These are phyloP conservation scores for Crotalus tigris DNA, from an alignment of 2,113 vertebrate genomes.

Conservation along the genomic window DNA sequence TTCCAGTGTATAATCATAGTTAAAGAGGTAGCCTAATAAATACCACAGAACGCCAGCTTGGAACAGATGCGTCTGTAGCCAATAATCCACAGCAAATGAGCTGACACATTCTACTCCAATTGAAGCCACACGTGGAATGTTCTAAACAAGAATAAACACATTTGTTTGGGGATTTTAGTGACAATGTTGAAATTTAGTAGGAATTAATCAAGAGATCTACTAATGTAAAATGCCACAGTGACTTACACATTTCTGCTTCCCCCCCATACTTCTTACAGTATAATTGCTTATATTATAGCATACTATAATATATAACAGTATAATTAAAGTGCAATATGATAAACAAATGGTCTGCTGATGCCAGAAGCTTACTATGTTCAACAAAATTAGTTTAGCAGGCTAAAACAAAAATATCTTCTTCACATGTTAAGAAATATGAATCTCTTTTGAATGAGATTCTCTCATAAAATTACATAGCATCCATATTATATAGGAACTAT, in stretches of 20 bases:
- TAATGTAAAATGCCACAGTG: background rate
- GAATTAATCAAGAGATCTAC: background rate
- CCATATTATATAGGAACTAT: background rate
- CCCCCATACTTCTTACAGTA: background rate
- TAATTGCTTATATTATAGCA: background rate
- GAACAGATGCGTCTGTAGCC: constrained; percentile 93
- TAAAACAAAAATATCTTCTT: background rate
- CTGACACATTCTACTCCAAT: constrained; percentile 91
- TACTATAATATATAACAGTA: background rate
- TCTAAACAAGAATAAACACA: constrained; percentile 27
- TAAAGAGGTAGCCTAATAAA: constrained; percentile 90
- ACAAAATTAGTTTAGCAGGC: background rate
- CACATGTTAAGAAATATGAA: background rate
- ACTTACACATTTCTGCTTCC: background rate
- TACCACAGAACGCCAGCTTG: constrained; percentile 96
- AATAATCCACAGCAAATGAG: constrained; percentile 95
- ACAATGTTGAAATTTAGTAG: background rate
- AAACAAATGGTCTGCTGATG: background rate
- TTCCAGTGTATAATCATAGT: constrained; percentile 95
- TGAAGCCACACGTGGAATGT: constrained; percentile 84
- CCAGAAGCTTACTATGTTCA: background rate
- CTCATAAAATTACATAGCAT: background rate
- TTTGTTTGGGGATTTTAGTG: constrained; percentile 57
- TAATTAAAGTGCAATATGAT: background rate
- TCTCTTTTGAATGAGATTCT: background rate